Conservation (phyloP, 2,797 vertebrate species). For the Pitangus sulphuratus region DNA sequence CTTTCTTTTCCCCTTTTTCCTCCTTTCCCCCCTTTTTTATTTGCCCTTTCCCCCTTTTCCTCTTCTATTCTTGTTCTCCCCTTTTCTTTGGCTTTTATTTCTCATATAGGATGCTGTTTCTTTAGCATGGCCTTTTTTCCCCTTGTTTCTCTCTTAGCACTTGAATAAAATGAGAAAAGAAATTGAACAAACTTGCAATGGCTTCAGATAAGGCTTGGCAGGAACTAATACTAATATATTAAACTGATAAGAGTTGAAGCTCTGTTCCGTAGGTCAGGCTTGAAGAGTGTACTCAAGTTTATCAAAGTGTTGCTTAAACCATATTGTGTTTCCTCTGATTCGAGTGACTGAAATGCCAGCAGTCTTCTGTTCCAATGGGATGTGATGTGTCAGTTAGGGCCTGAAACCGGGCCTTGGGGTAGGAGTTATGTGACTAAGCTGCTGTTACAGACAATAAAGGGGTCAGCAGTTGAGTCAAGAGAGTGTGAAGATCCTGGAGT, state of each 20-base stretch:
- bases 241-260: not conserved
- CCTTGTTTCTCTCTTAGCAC: not conserved
- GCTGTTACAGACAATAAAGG: not conserved
- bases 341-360: not conserved
- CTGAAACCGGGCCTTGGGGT: not conserved
- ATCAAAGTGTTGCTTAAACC: not conserved
- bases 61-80: not conserved
- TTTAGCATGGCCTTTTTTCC: not conserved
- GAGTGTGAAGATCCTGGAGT: rapidly evolving
- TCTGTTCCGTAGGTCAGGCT: not conserved
- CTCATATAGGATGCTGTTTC: not conserved
- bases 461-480: too few species aligned
- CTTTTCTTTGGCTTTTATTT: not conserved
- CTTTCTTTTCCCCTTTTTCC: not conserved
- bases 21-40: not conserved
- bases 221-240: not conserved
- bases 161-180: not conserved
- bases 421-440: not conserved
- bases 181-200: not conserved
- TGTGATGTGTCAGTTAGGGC: not conserved
- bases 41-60: not conserved
- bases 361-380: not conserved
- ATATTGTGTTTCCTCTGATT: not conserved
- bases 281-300: not conserved
- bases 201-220: not conserved